Conservation (phyloP, 2,888 invertebrate genomes). For the Chrysomela aeneicollis region DNA sequence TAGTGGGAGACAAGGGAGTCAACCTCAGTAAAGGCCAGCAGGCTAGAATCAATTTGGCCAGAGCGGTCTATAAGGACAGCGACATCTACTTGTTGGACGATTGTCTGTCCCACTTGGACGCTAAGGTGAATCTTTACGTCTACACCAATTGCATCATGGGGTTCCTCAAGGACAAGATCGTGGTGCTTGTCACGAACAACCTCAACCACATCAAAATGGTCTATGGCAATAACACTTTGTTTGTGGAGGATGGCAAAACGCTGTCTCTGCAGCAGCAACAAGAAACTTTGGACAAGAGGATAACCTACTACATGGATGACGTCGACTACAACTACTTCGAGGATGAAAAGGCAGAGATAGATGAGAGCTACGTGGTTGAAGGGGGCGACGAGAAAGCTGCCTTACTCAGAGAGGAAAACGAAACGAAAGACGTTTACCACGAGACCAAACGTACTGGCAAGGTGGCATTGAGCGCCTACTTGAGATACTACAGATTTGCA, state of each 20-base stretch:
- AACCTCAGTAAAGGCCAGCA: constrained; percentile 69
- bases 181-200: constrained; percentile 51
- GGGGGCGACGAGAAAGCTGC: constrained; percentile 31
- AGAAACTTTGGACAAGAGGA: constrained; percentile 44
- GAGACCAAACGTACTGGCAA: constrained; percentile 50
- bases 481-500: constrained; percentile 50
- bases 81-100: constrained; percentile 54
- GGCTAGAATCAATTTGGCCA: constrained; percentile 51
- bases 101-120: constrained; percentile 49
- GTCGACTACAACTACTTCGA: constrained; percentile 33
- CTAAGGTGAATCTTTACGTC: constrained; percentile 45
- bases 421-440: constrained; percentile 40
- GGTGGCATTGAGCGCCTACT: constrained; percentile 49
- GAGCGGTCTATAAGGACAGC: constrained; percentile 51
- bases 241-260: constrained; percentile 46
- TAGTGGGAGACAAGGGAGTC: constrained; percentile 71
- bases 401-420: constrained; percentile 22
- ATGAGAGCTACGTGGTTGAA: constrained; percentile 28
- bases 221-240: constrained; percentile 44
- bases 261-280: constrained; percentile 41
- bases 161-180: constrained; percentile 50
- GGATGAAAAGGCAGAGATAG: constrained; percentile 35
- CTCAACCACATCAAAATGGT: constrained; percentile 46
- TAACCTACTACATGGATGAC: constrained; percentile 48
- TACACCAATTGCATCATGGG: constrained; percentile 50